Evolutionary conservation across 2,888 invertebrate genomes (phyloP).

Genomic region (Eudemis profundana): DNA sequence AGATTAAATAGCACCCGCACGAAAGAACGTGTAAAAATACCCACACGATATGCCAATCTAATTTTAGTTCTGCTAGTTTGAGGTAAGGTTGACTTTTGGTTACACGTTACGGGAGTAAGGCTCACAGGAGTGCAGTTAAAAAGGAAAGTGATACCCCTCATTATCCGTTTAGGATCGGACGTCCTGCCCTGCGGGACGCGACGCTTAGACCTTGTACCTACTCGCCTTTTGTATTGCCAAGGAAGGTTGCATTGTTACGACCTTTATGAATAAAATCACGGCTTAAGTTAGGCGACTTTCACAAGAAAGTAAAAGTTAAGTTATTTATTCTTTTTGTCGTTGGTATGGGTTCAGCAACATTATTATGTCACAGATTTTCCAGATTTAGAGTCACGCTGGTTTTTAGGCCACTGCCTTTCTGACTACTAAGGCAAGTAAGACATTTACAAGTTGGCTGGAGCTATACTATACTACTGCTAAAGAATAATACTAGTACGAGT

Average conservation of each 20-base stretch:
- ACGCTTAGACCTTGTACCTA: conserved; percentile 15
- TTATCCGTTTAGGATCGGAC: conserved; percentile 35
- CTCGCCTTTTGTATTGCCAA: conserved; percentile 8
- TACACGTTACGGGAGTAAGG: background rate
- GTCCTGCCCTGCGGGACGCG: conserved; percentile 28
- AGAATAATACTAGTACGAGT: too few species aligned
- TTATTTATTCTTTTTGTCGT: background rate
- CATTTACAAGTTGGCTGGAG: too few species aligned
- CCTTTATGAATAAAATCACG: conserved; percentile 27
- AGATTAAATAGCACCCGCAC: background rate
- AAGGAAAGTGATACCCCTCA: conserved; percentile 27
- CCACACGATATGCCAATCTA: background rate
- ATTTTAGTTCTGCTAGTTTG: background rate
- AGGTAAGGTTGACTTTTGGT: background rate
- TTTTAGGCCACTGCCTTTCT: too few species aligned
- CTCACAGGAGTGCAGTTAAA: conserved; percentile 22
- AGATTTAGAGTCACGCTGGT: too few species aligned
- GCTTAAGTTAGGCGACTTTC: conserved; percentile 2
- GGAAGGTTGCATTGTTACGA: conserved; percentile 8
- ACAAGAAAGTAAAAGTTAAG: conserved; percentile 9
- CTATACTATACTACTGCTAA: too few species aligned
- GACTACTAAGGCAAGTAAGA: too few species aligned
- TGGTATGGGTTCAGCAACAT: too few species aligned
- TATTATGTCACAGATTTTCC: too few species aligned
- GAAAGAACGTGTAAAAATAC: conserved; percentile 9